Conservation (phyloP, 2,797 vertebrate genomes). For the Phrynocephalus guinanensis region DNA sequence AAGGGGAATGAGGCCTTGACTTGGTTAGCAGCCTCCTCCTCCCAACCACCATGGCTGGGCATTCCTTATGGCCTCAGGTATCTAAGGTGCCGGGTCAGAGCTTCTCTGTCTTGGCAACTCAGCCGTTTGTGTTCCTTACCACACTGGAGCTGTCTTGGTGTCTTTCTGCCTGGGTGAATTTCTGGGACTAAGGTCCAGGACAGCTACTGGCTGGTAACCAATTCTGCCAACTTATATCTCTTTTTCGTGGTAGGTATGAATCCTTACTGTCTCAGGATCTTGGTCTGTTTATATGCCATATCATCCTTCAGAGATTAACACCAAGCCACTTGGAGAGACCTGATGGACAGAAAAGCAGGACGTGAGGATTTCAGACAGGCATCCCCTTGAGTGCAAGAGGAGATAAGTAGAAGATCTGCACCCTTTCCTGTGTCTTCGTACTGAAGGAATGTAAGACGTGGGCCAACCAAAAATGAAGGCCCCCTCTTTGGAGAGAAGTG, state of each 20-base stretch:
- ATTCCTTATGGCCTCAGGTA: background rate
- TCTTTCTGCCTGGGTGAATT: too few species aligned
- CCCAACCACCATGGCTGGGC: background rate
- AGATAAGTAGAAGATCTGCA: background rate
- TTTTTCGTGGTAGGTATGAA: background rate
- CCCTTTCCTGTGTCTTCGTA: background rate
- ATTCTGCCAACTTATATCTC: background rate
- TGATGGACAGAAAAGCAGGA: background rate
- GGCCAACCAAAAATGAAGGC: background rate
- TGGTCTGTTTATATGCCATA: background rate
- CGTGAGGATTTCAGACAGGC: background rate
- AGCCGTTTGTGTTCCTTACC: too few species aligned
- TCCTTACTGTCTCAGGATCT: background rate
- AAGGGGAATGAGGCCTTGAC: too few species aligned
- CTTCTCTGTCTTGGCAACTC: too few species aligned
- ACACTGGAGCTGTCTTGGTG: too few species aligned
- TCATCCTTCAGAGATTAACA: background rate
- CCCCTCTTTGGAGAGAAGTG: too few species aligned
- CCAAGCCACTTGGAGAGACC: background rate
- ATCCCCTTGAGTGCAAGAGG: background rate
- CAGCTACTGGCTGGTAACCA: too few species aligned
- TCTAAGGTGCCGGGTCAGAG: too few species aligned
- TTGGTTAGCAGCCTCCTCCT: background rate
- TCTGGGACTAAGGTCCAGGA: too few species aligned
- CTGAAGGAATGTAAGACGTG: background rate